These are phyloP conservation scores for Hirtodrosophila trivittata DNA, from an alignment of 2,888 invertebrate genomes.

Conservation along the genomic window DNA sequence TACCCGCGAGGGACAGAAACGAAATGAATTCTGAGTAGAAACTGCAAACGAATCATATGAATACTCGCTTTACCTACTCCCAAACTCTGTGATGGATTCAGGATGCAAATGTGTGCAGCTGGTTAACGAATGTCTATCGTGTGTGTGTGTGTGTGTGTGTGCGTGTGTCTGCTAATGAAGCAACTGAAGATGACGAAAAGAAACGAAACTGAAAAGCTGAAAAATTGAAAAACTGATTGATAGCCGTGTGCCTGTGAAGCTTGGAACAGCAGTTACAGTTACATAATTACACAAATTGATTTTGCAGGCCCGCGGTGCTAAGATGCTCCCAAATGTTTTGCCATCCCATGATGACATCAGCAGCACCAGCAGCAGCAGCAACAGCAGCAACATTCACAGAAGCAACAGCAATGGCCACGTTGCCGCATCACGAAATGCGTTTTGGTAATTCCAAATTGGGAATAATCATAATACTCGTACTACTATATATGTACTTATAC, in stretches of 20 bases:
- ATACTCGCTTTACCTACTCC: too few relatives aligned
- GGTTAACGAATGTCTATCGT: too few relatives aligned
- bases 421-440: conserved; percentile 72
- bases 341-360: conserved; percentile 47
- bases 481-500: conserved; percentile 21
- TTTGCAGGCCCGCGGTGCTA: conserved; percentile 64
- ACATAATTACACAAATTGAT: conserved; percentile 76
- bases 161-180: conserved; percentile 41
- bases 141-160: conserved; percentile 8
- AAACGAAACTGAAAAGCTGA: conserved; percentile 27
- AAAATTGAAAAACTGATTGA: conserved; percentile 34
- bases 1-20: too few relatives aligned
- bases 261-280: conserved; percentile 61
- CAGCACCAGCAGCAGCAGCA: conserved; percentile 15
- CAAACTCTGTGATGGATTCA: neutral
- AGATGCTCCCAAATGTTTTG: conserved; percentile 58
- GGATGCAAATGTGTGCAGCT: conserved; percentile 5
- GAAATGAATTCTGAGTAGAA: too few relatives aligned
- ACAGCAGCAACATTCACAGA: conserved; percentile 10
- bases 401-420: conserved; percentile 24
- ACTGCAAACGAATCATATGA: too few relatives aligned
- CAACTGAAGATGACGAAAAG: conserved; percentile 28
- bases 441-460: conserved; percentile 70
- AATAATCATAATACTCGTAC: conserved; percentile 56
- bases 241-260: conserved; percentile 24